These are phyloP conservation scores for Ptilonorhynchus violaceus DNA, from an alignment of 2,113 vertebrate species.

Conservation along the genomic window DNA sequence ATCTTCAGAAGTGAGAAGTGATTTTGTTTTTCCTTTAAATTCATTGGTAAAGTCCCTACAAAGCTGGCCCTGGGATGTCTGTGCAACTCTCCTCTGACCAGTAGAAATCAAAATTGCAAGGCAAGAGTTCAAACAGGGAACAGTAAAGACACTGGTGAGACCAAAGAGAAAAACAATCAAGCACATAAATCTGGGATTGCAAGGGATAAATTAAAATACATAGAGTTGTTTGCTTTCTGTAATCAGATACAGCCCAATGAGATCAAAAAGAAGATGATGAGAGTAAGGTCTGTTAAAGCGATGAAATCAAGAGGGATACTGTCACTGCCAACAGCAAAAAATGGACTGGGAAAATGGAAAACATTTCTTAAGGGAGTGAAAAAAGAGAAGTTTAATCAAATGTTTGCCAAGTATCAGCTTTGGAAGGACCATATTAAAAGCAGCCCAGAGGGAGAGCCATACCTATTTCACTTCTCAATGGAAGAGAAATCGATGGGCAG, in stretches of 20 bases:
- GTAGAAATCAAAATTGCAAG: neutral
- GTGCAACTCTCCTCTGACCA: neutral
- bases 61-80: neutral
- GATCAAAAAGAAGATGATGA: neutral
- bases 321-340: conserved; percentile 1
- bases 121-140: neutral
- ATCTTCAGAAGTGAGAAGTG: neutral
- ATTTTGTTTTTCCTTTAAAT: neutral
- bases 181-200: neutral
- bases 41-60: neutral
- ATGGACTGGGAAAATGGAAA: neutral
- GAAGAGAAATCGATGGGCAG: neutral
- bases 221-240: neutral
- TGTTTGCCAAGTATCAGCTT: neutral
- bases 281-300: neutral
- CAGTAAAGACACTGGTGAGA: neutral
- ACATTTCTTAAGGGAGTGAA: neutral
- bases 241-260: neutral
- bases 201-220: conserved; percentile 1
- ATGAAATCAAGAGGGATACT: neutral
- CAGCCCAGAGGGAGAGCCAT: neutral
- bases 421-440: neutral
- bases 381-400: neutral
- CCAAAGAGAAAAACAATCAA: conserved; percentile 14
- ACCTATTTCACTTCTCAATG: neutral